Base-by-base conservation (phyloP, 2,797 vertebrate genomes). In the Protonibea diacanthus region DNA sequence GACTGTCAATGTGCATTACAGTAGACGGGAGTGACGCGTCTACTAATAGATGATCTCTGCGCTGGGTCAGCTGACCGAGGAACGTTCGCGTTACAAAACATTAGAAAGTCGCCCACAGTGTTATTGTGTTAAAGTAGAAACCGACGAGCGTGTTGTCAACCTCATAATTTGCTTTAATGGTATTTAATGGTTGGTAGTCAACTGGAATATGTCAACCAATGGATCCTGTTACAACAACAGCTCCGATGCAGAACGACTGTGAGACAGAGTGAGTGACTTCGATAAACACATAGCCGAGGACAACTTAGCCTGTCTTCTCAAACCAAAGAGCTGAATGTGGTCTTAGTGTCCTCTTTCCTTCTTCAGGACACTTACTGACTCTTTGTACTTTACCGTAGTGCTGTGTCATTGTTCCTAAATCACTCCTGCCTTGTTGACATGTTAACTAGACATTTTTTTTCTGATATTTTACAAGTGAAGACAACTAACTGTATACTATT, bases 221-320 rank as follows among this genome's bases (percentile, higher is more conserved):
- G 88, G 86, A 91, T 64, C 80, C 92, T 2, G 70, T 70, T 42
- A 52, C 86, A 25, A 51, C 81, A 6, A 59, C 89, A 56, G 51
- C 53, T 58, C 62, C 85, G 12, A 80, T 94, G 59, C 93, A 94
- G 21, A 91, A 75, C 91, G 93, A 95, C 6, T 84, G 89, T 91
- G 94, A 95, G 65, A 77, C 91, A 20, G 91, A 93, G 95, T 96
- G 61, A 95, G 95, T 94, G 18, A 51, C 47, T 60, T 7, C 1
- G 2, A 42, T 2, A 59, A 8, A 11, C 18, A 0, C 25, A 20
- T 0, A 73, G 40, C 8, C 25, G 21, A 33, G 49, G 3, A 51
- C 44, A 52, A 20, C 20, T 61, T 58, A 13, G 29, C 29, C 63
- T 3, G 51, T 14, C 48, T 49, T 13, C 13, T 82, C 63, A 71